Percentiles rank a stretch among this genome's conserved stretches.
Conservation (phyloP, 2,888 invertebrate species). For the Alsophila aescularia region DNA sequence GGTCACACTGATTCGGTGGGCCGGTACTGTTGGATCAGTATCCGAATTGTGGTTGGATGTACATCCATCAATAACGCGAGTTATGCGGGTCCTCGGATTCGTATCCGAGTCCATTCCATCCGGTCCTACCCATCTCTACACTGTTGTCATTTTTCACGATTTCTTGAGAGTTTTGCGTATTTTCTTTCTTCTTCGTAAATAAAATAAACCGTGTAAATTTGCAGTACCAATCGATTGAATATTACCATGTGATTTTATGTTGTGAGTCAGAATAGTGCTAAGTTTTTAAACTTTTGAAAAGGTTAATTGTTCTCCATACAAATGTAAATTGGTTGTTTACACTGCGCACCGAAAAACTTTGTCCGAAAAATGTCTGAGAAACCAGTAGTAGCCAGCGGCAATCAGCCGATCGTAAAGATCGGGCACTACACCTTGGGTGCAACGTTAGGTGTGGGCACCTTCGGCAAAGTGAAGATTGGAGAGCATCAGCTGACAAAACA, state of each 20-base stretch:
- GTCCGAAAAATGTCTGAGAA: conserved; percentile 61
- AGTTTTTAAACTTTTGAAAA: neutral
- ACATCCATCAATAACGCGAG: no score
- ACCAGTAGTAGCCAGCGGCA: conserved; percentile 65
- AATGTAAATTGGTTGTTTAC: conserved; percentile 39
- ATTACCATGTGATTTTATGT: conserved; percentile 26
- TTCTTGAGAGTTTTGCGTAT: conserved; percentile 3
- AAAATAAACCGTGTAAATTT: conserved; percentile 14
- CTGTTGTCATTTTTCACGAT: neutral
- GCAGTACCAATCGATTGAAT: no score
- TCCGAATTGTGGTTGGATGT: no score
- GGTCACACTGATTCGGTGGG: no score
- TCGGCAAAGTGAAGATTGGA: conserved; percentile 99
- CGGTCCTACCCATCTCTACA: no score
- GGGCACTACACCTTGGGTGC: conserved; percentile 98
- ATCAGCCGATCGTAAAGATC: conserved; percentile 95
- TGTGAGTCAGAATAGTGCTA: neutral
- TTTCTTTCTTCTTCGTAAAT: conserved; percentile 11
- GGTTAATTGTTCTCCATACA: conserved; percentile 11
- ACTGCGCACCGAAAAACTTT: conserved; percentile 10
- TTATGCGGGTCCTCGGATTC: no score
- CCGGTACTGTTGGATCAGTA: no score
- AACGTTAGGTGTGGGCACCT: conserved; percentile 97
- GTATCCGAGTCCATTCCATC: no score
- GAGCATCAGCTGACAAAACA: conserved; percentile 99